Conservation (phyloP, 2,113 vertebrate species). For the Anhinga rufa region DNA sequence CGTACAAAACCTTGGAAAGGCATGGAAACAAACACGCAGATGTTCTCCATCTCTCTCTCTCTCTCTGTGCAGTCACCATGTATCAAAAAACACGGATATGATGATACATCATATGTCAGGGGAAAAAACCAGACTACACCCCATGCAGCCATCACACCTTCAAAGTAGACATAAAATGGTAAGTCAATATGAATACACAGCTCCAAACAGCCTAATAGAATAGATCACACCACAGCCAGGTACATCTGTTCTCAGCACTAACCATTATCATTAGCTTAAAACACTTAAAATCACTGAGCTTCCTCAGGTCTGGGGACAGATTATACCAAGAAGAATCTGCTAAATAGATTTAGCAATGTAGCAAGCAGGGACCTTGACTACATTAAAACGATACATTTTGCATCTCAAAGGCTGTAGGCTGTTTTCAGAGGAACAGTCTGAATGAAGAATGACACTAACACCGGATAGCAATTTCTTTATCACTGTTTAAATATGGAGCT, state of each 20-base stretch:
- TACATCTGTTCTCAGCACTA: constrained; percentile 82
- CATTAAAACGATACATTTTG: constrained; percentile 72
- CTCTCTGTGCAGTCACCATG: constrained; percentile 17
- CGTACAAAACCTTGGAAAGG: constrained; percentile 14
- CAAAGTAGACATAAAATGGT: constrained; percentile 73
- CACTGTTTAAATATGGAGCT: constrained; percentile 42
- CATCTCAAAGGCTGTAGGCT: constrained; percentile 74
- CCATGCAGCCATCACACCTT: constrained; percentile 73
- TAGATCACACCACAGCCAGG: constrained; percentile 77
- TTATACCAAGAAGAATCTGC: constrained; percentile 77
- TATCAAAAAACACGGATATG: constrained; percentile 50
- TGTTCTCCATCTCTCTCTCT: background rate
- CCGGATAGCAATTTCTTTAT: constrained; percentile 65
- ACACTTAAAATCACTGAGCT: constrained; percentile 77
- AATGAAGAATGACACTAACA: constrained; percentile 68
- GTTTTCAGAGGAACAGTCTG: constrained; percentile 72
- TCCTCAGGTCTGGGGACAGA: constrained; percentile 79
- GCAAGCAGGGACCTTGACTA: constrained; percentile 68
- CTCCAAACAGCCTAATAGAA: constrained; percentile 76
- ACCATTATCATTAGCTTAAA: constrained; percentile 81
- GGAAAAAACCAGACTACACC: constrained; percentile 67
- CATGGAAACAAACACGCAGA: constrained; percentile 6
- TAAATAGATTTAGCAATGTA: constrained; percentile 77
- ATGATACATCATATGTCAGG: constrained; percentile 51
- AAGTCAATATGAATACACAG: constrained; percentile 73